Evolutionary conservation across 2,797 vertebrate genomes (phyloP).

Genomic region (Threskiornis aethiopicus): DNA sequence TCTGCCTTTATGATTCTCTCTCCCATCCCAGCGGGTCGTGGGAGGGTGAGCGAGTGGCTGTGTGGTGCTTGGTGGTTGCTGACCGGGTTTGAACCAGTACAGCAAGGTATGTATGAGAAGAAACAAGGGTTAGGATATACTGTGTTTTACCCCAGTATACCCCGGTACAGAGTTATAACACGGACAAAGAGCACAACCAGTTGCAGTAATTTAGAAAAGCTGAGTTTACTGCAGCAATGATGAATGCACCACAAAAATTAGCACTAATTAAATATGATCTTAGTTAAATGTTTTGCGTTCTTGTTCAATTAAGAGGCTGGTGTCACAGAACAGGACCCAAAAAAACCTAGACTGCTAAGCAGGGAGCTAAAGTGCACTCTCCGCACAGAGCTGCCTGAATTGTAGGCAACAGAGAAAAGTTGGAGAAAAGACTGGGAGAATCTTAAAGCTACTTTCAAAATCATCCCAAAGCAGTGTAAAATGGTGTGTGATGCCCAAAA

Average conservation of each 20-base stretch:
- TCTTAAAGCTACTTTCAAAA: not conserved
- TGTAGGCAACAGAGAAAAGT: not conserved
- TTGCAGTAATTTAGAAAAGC: not conserved
- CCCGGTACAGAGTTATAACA: not conserved
- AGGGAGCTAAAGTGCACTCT: not conserved
- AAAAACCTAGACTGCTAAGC: not conserved
- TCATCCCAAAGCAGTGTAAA: not conserved
- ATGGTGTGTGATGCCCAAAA: not conserved
- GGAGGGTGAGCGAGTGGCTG: too few species aligned
- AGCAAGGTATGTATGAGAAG: not conserved
- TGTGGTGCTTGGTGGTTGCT: too few species aligned
- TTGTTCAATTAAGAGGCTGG: not conserved
- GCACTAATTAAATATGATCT: not conserved
- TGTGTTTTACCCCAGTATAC: not conserved
- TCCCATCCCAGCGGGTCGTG: too few species aligned
- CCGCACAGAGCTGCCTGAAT: not conserved
- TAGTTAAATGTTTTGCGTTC: not conserved
- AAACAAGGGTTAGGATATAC: not conserved
- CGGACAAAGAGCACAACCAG: not conserved
- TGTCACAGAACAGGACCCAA: not conserved
- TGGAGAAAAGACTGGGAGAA: not conserved
- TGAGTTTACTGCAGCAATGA: not conserved
- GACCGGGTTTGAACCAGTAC: too few species aligned
- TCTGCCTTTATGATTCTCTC: too few species aligned
- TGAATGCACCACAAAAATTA: not conserved